phyloP scores from a whole-genome alignment of 2,888 invertebrate species.

The Netelia virgata region DNA sequence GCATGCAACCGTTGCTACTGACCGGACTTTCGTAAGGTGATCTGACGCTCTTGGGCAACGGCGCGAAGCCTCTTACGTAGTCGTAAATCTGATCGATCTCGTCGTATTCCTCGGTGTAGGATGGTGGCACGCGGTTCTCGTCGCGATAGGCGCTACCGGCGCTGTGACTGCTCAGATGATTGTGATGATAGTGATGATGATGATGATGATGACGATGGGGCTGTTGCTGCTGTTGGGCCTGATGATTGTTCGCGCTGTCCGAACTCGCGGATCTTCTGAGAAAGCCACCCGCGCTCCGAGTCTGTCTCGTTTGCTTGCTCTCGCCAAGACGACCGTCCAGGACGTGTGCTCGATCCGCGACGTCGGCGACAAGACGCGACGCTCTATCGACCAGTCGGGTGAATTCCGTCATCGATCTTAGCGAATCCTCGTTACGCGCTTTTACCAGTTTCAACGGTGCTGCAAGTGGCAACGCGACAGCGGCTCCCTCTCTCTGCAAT shows the following conservation, averaged over 20 bases:
- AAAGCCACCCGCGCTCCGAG: conserved; percentile 79
- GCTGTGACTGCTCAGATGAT: conserved; percentile 83
- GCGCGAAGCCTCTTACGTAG: conserved; percentile 97
- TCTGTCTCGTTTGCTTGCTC: conserved; percentile 80
- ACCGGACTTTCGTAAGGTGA: conserved; percentile 86
- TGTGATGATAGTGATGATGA: conserved; percentile 87
- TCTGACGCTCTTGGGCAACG: conserved; percentile 92
- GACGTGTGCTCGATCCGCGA: conserved; percentile 93
- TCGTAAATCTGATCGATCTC: conserved; percentile 99
- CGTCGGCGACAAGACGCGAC: conserved; percentile 90
- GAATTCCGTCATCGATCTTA: conserved; percentile 89
- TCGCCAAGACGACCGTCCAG: conserved; percentile 93
- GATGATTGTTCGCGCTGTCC: conserved; percentile 87
- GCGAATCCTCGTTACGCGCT: conserved; percentile 93
- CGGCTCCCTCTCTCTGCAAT: conserved; percentile 91
- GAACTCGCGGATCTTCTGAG: conserved; percentile 92
- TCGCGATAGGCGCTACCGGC: conserved; percentile 85
- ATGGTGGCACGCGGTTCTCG: conserved; percentile 87
- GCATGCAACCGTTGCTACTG: conserved; percentile 69
- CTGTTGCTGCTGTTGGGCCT: conserved; percentile 80
- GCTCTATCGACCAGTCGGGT: conserved; percentile 92
- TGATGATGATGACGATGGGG: conserved; percentile 82
- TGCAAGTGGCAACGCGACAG: conserved; percentile 94
- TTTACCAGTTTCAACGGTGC: conserved; percentile 94
- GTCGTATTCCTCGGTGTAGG: conserved; percentile 93